Conservation (phyloP, 1,140 invertebrate species). For the Stenopsyche tienmushanensis region DNA sequence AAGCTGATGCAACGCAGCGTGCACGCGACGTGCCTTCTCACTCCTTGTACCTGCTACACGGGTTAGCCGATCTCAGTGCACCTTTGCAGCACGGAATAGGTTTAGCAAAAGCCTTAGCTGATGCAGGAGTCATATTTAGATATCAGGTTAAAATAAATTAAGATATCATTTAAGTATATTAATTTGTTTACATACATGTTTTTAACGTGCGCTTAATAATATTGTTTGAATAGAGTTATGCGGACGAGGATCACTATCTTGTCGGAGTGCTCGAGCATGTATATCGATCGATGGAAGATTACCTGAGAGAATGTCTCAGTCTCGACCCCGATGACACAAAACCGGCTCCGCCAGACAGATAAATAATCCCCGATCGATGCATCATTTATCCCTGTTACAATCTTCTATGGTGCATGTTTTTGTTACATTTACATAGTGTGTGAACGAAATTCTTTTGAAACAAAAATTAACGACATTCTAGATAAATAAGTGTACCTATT, state of each 20-base stretch:
- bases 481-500: no score
- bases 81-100: constrained; percentile 90
- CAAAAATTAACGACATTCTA: no score
- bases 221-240: constrained; percentile 68
- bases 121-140: constrained; percentile 83
- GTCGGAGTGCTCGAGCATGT: constrained; percentile 77
- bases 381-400: constrained; percentile 15
- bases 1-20: constrained; percentile 83
- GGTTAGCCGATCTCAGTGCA: constrained; percentile 85
- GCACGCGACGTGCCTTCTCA: constrained; percentile 82
- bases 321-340: constrained; percentile 71
- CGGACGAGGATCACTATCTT: constrained; percentile 78
- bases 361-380: constrained; percentile 35
- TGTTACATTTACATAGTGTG: constrained; percentile 19
- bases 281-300: constrained; percentile 84
- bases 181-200: background rate
- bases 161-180: background rate
- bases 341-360: constrained; percentile 56
- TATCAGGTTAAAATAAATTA: constrained; percentile 75
- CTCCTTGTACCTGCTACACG: constrained; percentile 86
- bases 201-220: background rate
- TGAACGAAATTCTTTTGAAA: no score
- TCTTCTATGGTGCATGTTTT: constrained; percentile 20
- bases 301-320: constrained; percentile 78
- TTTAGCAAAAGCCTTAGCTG: constrained; percentile 81